phyloP scores from a whole-genome alignment of 2,113 vertebrate genomes.

The Circaetus gallicus region DNA sequence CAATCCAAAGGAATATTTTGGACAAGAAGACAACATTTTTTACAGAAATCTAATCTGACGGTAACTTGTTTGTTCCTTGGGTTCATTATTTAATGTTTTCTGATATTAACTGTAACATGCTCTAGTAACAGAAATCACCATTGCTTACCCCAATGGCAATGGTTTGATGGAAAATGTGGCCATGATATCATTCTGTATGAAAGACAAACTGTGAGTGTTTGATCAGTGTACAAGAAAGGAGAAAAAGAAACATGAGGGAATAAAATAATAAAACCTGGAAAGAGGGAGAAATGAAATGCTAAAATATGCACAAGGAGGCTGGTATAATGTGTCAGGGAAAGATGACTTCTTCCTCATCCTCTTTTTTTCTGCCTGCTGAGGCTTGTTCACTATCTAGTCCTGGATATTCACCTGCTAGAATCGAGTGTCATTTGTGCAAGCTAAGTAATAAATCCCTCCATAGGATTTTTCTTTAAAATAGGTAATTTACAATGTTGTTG shows the following conservation, averaged over 20 bases:
- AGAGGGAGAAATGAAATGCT: neutral
- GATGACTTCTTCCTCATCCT: neutral
- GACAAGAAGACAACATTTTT: neutral
- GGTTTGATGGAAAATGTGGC: neutral
- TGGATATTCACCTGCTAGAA: neutral
- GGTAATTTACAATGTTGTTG: neutral
- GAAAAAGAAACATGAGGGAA: neutral
- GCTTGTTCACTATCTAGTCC: neutral
- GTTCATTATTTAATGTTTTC: neutral
- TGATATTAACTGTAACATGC: neutral
- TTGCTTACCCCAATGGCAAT: rapidly evolving
- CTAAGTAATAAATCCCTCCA: neutral
- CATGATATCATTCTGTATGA: rapidly evolving
- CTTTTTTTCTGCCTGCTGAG: neutral
- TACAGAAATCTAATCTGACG: neutral
- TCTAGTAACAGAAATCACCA: neutral
- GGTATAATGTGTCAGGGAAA: neutral
- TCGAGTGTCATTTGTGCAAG: neutral
- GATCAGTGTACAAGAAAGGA: neutral
- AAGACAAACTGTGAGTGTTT: neutral
- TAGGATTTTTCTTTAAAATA: neutral
- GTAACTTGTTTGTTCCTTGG: neutral
- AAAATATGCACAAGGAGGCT: neutral
- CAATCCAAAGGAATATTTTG: neutral
- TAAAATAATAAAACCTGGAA: neutral